Conservation (phyloP, 2,113 vertebrate species). For the Rhabdomys dilectus region DNA sequence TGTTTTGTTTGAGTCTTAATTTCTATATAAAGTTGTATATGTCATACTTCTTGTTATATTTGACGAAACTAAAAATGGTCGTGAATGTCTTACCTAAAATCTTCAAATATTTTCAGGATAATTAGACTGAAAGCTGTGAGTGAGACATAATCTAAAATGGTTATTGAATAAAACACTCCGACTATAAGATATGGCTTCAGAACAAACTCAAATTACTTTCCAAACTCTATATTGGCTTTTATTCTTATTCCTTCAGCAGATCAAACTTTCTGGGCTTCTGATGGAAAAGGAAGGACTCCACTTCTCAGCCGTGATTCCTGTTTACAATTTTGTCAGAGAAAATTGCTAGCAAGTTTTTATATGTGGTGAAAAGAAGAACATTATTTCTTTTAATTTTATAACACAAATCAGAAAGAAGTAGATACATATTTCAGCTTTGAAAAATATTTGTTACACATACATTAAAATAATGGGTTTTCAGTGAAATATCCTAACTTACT, state of each 20-base stretch:
- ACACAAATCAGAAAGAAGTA: background rate
- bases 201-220: constrained; percentile 72
- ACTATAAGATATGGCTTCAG: constrained; percentile 16
- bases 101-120: background rate
- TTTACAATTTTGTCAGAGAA: background rate
- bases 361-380: background rate
- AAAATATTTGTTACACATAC: background rate
- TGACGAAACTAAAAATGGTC: background rate
- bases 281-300: background rate
- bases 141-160: constrained; percentile 31
- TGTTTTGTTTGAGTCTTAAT: background rate
- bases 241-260: background rate
- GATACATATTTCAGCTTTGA: background rate
- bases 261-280: constrained; percentile 37
- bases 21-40: background rate
- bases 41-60: background rate
- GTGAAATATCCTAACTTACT: background rate
- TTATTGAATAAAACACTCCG: constrained; percentile 50
- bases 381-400: background rate
- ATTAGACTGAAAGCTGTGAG: background rate
- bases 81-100: background rate
- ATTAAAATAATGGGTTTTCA: background rate
- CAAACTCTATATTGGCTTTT: constrained; percentile 34
- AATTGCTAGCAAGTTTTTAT: constrained; percentile 16
- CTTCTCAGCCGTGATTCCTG: background rate